A percentile compares a stretch with the other conserved stretches of the same genome.
Conservation (phyloP, 2,888 invertebrate genomes). For the Dryobota labecula region DNA sequence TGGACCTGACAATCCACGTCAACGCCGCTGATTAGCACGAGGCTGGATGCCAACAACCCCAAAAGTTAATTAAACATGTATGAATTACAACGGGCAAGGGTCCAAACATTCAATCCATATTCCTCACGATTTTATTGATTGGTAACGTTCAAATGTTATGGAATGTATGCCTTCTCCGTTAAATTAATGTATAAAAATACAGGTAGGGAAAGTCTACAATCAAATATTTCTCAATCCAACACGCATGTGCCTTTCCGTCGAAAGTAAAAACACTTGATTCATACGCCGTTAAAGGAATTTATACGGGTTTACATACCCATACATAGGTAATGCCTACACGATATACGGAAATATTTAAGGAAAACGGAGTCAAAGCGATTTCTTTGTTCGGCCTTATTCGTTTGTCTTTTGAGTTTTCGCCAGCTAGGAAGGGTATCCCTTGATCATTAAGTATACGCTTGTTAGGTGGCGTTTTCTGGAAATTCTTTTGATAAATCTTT, state of each 20-base stretch:
- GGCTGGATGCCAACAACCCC: constrained; percentile 16
- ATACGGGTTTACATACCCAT: constrained; percentile 55
- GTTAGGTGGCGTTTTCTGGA: constrained; percentile 77
- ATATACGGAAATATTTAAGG: constrained; percentile 72
- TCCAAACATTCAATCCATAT: constrained; percentile 24
- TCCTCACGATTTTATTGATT: constrained; percentile 30
- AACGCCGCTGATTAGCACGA: constrained; percentile 13
- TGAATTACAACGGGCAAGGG: constrained; percentile 23
- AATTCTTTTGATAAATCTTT: constrained; percentile 68
- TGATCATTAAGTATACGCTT: constrained; percentile 85
- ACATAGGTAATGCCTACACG: constrained; percentile 58
- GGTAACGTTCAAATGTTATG: constrained; percentile 5
- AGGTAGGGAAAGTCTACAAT: constrained; percentile 29
- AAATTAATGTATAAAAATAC: constrained; percentile 16
- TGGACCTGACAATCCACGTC: constrained; percentile 11
- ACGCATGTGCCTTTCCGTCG: constrained; percentile 37
- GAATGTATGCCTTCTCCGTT: neutral
- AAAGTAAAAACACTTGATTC: constrained; percentile 61
- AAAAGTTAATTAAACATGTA: constrained; percentile 59
- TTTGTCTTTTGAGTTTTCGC: constrained; percentile 85
- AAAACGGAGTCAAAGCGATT: constrained; percentile 77
- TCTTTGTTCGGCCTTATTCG: constrained; percentile 80
- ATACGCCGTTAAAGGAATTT: constrained; percentile 59
- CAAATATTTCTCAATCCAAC: constrained; percentile 42
- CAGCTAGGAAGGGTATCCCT: constrained; percentile 76